Evolutionary conservation across 2,888 invertebrate species (phyloP), one percentile per base, ranked within the genome.

Genomic region (Branchinecta sandiegonensis): DNA sequence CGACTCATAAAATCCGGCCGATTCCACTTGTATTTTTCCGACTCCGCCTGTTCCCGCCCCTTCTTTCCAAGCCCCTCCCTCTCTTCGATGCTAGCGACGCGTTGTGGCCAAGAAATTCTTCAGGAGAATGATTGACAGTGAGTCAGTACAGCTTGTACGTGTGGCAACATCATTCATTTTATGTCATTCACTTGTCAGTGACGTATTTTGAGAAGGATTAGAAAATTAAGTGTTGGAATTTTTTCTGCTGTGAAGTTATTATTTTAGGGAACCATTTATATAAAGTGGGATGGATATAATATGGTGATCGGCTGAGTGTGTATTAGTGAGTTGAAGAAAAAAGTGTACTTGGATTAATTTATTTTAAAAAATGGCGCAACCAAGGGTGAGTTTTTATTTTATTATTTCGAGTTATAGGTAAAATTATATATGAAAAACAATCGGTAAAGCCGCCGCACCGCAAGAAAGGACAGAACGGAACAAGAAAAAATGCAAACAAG

Each of bases 1-100:
- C 17, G 56, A 56, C 56, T 56, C 56, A 56, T 56, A 56, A 56
- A 56, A 56, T 56, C 56, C 17, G n/a, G 56, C 56, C n/a, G 17
- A 56, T 56, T 56, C 56, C 56, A 56, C 14, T 56, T 56, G 56
- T 56, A 56, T 56, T 56, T 56, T 56, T 56, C 56, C n/a, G 23
- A 56, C 63, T 56, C 63, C 63, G 23, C 63, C 63, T 56, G n/a
- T 9, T n/a, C 63, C n/a, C 63, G 14, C 8, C 63, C 63, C 23
- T 17, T 10, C 23, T 2, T 56, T 23, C 23, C 23, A 56, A 9
- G 23, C 14, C 8, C 63, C 23, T 23, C 63, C 14, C 63, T 10
- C 63, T 17, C 23, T 10, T 56, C 14, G 63, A 56, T 56, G 23
- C 14, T 56, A 56, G 63, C 63, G 9, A 56, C 10, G 63, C 10